phyloP scores from a whole-genome alignment of 2,113 vertebrate species.

The Tautogolabrus adspersus region DNA sequence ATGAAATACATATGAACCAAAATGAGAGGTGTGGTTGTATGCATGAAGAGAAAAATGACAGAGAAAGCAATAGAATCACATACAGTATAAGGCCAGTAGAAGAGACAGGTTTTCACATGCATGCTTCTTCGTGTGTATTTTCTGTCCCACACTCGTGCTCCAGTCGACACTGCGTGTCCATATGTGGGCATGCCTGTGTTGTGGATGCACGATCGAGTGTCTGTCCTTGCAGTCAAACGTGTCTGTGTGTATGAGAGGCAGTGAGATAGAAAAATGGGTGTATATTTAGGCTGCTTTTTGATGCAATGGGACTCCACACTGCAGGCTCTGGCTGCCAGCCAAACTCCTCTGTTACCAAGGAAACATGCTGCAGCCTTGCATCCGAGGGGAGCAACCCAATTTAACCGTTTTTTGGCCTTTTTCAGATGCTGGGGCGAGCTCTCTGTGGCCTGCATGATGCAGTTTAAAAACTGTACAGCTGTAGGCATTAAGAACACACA shows the following conservation, averaged over 20 bases:
- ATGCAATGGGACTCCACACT: constrained; percentile 64
- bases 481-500: constrained; percentile 1
- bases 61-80: not conserved
- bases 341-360: constrained; percentile 75
- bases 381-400: constrained; percentile 55
- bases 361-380: constrained; percentile 70
- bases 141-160: not conserved
- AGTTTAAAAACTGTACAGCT: constrained; percentile 4
- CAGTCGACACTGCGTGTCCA: constrained; percentile 1
- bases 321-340: constrained; percentile 68
- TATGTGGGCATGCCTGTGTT: constrained; percentile 28
- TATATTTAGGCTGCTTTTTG: constrained; percentile 57
- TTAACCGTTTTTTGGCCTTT: constrained; percentile 58
- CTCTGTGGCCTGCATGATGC: constrained; percentile 1
- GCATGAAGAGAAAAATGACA: not conserved
- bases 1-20: not conserved
- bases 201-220: constrained; percentile 1
- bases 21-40: not conserved
- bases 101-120: not conserved
- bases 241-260: constrained; percentile 14
- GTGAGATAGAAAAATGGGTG: constrained; percentile 33
- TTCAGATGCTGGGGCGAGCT: constrained; percentile 12
- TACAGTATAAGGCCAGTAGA: not conserved
- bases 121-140: constrained; percentile 5
- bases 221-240: constrained; percentile 28